A percentile compares a stretch with the other conserved stretches of the same genome.
Evolutionary conservation across 1,140 invertebrate genomes (phyloP).

Genomic region (Drosophila ananassae): DNA sequence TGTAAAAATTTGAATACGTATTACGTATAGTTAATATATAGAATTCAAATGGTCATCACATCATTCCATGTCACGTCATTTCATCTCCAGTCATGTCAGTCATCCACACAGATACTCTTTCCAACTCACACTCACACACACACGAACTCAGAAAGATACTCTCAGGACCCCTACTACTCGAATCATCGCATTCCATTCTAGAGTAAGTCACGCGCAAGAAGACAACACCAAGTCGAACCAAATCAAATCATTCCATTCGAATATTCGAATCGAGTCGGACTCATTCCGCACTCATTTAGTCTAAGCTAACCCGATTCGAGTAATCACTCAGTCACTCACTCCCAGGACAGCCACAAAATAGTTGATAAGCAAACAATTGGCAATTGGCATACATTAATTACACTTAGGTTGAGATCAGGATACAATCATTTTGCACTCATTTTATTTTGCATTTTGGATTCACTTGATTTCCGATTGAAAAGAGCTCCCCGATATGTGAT

Average conservation of each 20-base stretch:
- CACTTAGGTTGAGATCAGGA: conserved; percentile 31
- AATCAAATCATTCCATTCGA: conserved; percentile 36
- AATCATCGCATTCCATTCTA: conserved; percentile 50
- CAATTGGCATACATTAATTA: conserved; percentile 44
- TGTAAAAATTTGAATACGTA: conserved; percentile 52
- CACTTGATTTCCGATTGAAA: conserved; percentile 66
- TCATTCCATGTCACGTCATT: conserved; percentile 31
- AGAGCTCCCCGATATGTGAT: conserved; percentile 84
- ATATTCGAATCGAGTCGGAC: conserved; percentile 28
- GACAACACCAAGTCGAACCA: conserved; percentile 55
- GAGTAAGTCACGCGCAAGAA: conserved; percentile 55
- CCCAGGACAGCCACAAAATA: conserved; percentile 74
- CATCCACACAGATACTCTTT: conserved; percentile 32
- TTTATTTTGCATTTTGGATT: conserved; percentile 64
- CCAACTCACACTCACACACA: conserved; percentile 32
- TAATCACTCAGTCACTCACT: conserved; percentile 8
- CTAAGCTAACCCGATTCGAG: conserved; percentile 45
- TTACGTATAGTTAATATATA: conserved; percentile 31
- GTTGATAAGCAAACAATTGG: conserved; percentile 53
- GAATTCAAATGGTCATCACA: conserved; percentile 34
- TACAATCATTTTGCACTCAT: conserved; percentile 65
- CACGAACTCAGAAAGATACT: conserved; percentile 44
- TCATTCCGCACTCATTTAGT: conserved; percentile 34
- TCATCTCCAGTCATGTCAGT: conserved; percentile 51
- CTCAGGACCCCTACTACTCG: conserved; percentile 35